A percentile compares a stretch with the other conserved stretches of the same genome.
These are phyloP conservation scores for Ostrea edulis DNA, from an alignment of 1,140 invertebrate species.

Conservation along the genomic window DNA sequence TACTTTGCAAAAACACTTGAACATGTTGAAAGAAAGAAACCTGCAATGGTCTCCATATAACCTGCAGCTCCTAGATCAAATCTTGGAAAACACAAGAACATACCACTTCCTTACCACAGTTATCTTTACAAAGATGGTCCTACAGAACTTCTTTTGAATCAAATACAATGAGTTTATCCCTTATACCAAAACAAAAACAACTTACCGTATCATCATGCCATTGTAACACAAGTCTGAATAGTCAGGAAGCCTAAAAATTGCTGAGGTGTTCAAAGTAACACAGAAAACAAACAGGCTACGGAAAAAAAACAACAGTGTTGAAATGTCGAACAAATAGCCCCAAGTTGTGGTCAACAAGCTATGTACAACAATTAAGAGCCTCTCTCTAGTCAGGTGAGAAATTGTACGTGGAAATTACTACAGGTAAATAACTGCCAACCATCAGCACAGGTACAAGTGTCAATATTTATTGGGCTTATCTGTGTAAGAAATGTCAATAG, in stretches of 20 bases:
- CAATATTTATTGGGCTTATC: conserved; percentile 33
- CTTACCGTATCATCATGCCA: too few species aligned
- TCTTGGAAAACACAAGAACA: too few species aligned
- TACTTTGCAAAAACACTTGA: too few species aligned
- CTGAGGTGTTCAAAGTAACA: not conserved
- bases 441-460: conserved; percentile 14
- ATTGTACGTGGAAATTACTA: conserved; percentile 8
- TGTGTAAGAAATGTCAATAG: conserved; percentile 35
- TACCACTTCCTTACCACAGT: not conserved
- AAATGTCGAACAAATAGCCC: conserved; percentile 16
- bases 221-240: not conserved
- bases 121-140: not conserved
- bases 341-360: conserved; percentile 1
- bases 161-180: not conserved
- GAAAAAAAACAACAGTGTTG: conserved; percentile 16
- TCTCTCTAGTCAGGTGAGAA: conserved; percentile 26
- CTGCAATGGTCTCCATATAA: too few species aligned
- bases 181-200: not conserved
- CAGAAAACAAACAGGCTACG: not conserved
- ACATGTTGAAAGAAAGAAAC: too few species aligned
- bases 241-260: not conserved
- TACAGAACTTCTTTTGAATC: not conserved
- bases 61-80: too few species aligned
- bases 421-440: conserved; percentile 9
- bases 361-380: conserved; percentile 18